These are phyloP conservation scores for human (Homo sapiens) DNA, from an alignment of 2,113 vertebrate species.

Conservation along the genomic window GRCh38 chr17:48192001-48192500, in stretches of 20 bases:
- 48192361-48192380: constrained; percentile 55
- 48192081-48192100: too few species aligned
- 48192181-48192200: neutral
- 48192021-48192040: neutral
- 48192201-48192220: constrained; percentile 37
- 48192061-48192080: too few species aligned
- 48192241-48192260: constrained; percentile 9
- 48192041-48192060: too few species aligned
- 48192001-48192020: neutral
- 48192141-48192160: too few species aligned
- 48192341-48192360: neutral
- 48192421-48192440: constrained; percentile 83
- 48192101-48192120: too few species aligned
- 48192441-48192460: constrained; percentile 82
- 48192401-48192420: constrained; percentile 72
- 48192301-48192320: constrained; percentile 51
- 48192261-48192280: neutral
- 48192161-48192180: too few species aligned
- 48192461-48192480: constrained; percentile 68
- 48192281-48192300: neutral
- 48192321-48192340: constrained; percentile 40
- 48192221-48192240: neutral
- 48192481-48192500: constrained; percentile 75
- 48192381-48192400: constrained; percentile 74
- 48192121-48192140: too few species aligned